Evolutionary conservation across 2,888 invertebrate genomes (phyloP).

Genomic region (Acanthosepion esculentum): DNA sequence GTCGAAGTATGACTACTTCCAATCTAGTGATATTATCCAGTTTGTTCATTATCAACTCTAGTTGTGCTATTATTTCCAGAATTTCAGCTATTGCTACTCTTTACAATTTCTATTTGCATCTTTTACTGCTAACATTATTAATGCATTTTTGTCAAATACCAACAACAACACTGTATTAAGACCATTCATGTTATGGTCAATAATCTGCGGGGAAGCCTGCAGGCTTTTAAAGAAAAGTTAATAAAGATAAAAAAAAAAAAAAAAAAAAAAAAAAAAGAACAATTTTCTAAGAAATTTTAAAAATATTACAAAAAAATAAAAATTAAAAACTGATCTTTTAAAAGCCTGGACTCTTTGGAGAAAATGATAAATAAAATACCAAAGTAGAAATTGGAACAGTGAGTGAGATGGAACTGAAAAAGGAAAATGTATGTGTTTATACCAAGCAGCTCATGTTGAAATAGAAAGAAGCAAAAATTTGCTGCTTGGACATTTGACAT

Average conservation of each 20-base stretch:
- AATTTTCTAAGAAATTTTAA: not conserved
- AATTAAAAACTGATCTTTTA: not conserved
- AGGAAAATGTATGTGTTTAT: constrained; percentile 33
- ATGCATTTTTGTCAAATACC: not conserved
- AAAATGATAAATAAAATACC: not conserved
- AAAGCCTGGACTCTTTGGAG: not conserved
- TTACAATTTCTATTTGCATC: not conserved
- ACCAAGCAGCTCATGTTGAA: constrained; percentile 4
- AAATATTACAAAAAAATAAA: not conserved
- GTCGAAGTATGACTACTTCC: constrained; percentile 21
- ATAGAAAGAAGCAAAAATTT: not conserved
- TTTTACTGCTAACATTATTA: not conserved
- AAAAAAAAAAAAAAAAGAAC: not conserved
- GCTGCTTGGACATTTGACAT: not conserved
- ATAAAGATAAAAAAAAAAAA: not conserved
- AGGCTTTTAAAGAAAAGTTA: not conserved
- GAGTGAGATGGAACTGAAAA: not conserved
- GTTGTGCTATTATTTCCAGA: constrained; percentile 4
- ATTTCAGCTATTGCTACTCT: not conserved
- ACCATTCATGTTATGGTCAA: not conserved
- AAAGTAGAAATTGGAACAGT: not conserved
- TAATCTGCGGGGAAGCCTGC: not conserved
- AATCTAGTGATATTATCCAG: constrained; percentile 22
- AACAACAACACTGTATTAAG: not conserved
- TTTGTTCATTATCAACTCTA: constrained; percentile 21